Evolutionary conservation across 1,140 invertebrate genomes (phyloP), one percentile per base, ranked within the genome.

Genomic region (Drosophila nigromelanica): DNA sequence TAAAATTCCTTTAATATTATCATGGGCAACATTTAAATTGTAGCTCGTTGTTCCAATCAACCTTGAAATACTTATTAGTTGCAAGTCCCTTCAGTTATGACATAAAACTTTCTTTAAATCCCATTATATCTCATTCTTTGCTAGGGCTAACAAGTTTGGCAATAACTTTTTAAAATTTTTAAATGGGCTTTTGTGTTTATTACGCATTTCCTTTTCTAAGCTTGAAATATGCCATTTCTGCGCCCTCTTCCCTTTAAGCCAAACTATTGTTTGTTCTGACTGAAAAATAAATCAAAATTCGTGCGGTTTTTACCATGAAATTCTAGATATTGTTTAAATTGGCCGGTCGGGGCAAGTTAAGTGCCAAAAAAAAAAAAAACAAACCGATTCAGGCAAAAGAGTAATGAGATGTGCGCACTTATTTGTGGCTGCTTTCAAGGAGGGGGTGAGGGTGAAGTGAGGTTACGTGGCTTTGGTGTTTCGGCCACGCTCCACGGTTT

Each of bases 401-500:
- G 40, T 21, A 55, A 14, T 21, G 64, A 7, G 43, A 39, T 58
- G 52, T 47, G 42, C 8, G 39, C 8, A 27, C 37, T 40, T 39
- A 50, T 50, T 14, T 27, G 47, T 50, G 70, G 35, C 58, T 63
- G 69, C 47, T 60, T 45, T 64, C 64, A 75, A 54, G 63, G 79
- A 8, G 43, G 21, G 1, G 21, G 18, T 3, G 14, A 21, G 12
- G 33, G 39, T 18, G 14, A 35, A 0, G 21, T 39, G 48, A 35
- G 50, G 39, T 52, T 45, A 47, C 21, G 27, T 61, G 58, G 72
- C 71, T 40, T 61, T 69, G 69, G 51, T 76, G 81, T 78, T 75
- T 86, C 54, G 82, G 82, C 76, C 81, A 81, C 78, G 78, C 81
- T 85, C 81, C 74, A 85, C 78, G 81, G 78, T 81, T 69, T 85